Conservation (phyloP, 2,113 vertebrate species). For the Cisticola juncidis region DNA sequence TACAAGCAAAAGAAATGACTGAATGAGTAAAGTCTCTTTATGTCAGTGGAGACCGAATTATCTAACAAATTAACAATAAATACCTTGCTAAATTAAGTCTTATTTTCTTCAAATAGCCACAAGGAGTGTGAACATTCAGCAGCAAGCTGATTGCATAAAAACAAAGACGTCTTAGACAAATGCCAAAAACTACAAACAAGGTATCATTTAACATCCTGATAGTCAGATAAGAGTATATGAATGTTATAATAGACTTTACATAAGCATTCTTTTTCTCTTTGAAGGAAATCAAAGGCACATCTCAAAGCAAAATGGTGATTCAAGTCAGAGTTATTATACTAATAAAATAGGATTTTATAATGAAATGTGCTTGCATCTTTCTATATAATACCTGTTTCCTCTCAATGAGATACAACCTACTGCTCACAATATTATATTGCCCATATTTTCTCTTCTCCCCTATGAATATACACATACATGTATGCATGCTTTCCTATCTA, state of each 20-base stretch:
- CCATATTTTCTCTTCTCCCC: neutral
- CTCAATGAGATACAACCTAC: neutral
- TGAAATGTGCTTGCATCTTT: neutral
- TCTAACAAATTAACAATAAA: constrained; percentile 18
- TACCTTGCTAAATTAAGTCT: constrained; percentile 42
- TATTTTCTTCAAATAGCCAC: constrained; percentile 30
- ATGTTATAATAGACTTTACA: neutral
- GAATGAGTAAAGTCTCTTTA: neutral
- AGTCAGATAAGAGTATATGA: neutral
- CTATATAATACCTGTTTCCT: neutral
- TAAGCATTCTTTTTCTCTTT: neutral
- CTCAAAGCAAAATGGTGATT: neutral
- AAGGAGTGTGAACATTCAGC: neutral
- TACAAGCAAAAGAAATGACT: neutral
- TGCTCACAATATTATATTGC: neutral
- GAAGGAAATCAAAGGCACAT: neutral
- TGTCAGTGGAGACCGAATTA: neutral
- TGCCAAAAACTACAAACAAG: neutral
- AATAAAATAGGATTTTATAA: neutral
- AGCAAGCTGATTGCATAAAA: constrained; percentile 4
- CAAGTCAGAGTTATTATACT: neutral
- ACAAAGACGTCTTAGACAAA: constrained; percentile 24
- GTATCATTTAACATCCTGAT: constrained; percentile 19
- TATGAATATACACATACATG: neutral
- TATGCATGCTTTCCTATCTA: neutral